Percentiles rank a stretch among this genome's conserved stretches.
phyloP scores from a whole-genome alignment of 2,888 invertebrate species.

The Conus canariensis region DNA sequence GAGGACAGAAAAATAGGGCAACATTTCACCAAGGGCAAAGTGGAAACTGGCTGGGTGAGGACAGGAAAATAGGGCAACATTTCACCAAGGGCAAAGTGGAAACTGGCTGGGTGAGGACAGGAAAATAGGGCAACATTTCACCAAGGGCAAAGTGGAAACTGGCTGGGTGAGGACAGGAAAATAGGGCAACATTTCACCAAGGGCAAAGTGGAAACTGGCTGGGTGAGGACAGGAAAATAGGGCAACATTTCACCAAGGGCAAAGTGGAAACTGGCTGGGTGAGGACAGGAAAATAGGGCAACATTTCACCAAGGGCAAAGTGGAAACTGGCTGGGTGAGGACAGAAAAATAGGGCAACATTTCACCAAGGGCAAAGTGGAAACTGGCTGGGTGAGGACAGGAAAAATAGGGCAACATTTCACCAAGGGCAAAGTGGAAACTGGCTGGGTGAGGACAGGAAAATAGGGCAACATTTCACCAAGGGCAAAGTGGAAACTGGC shows the following conservation, averaged over 20 bases:
- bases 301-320: no score
- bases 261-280: constrained; percentile 76
- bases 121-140: not conserved
- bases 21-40: no score
- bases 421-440: no score
- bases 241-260: no score
- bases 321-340: constrained; percentile 74
- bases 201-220: constrained; percentile 75
- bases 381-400: constrained; percentile 72
- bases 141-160: no score
- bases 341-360: not conserved
- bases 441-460: constrained; percentile 70
- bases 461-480: no score
- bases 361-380: no score
- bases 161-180: constrained; percentile 67
- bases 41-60: constrained; percentile 74
- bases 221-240: constrained; percentile 57
- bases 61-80: not conserved
- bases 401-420: not conserved
- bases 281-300: not conserved
- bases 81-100: no score
- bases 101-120: constrained; percentile 72
- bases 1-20: not conserved
- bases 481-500: constrained; percentile 76
- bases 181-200: no score